These are phyloP conservation scores for Apantesis nais DNA, from an alignment of 2,888 invertebrate species.

Conservation along the genomic window DNA sequence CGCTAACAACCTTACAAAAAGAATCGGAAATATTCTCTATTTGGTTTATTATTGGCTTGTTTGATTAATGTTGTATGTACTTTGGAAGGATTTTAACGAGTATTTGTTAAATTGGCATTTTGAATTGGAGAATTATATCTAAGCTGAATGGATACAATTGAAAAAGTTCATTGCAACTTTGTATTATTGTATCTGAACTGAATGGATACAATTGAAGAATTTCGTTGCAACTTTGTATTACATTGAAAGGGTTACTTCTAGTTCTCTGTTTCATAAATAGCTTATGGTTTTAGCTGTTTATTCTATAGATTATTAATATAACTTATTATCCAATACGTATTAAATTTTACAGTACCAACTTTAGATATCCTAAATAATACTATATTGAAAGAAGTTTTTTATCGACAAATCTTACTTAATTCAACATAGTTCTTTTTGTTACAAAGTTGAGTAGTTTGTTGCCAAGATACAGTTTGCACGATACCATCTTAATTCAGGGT, in stretches of 20 bases:
- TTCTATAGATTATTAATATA: too few species aligned
- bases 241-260: background rate
- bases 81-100: slow-evolving; percentile 8
- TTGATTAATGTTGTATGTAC: slow-evolving; percentile 8
- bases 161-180: background rate
- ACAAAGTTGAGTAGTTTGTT: slow-evolving; percentile 52
- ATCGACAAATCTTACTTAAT: slow-evolving; percentile 55
- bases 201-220: too few species aligned
- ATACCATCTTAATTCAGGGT: slow-evolving; percentile 55
- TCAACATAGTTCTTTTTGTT: slow-evolving; percentile 53
- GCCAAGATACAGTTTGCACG: slow-evolving; percentile 37
- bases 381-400: slow-evolving; percentile 22
- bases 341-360: too few species aligned
- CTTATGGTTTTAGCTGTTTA: too few species aligned
- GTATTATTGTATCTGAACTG: too few species aligned
- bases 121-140: background rate
- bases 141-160: background rate
- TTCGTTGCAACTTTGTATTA: background rate
- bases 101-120: background rate
- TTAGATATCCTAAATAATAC: too few species aligned
- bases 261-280: background rate
- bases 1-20: slow-evolving; percentile 27
- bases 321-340: too few species aligned
- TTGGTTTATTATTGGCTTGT: slow-evolving; percentile 6
- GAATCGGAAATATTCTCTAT: slow-evolving; percentile 9